These are phyloP conservation scores for Leucophenga montana DNA, from an alignment of 2,888 invertebrate genomes.

Conservation along the genomic window DNA sequence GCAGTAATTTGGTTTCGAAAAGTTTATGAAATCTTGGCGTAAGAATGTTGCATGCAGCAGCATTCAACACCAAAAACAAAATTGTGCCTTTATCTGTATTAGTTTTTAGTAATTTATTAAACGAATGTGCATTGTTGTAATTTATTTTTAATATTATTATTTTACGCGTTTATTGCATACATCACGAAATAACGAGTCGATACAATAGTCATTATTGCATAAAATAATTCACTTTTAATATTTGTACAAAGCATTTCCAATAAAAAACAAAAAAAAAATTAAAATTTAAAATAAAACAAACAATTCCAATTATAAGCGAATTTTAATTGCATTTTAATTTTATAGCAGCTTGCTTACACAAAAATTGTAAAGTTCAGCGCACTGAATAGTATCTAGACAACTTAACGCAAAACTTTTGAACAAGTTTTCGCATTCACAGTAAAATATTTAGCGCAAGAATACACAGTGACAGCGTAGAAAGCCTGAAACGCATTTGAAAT, in stretches of 20 bases:
- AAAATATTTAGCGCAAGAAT: no score
- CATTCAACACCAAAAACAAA: no score
- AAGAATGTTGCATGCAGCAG: conserved; percentile 36
- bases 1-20: conserved; percentile 33
- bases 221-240: background rate
- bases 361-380: no score
- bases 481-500: no score
- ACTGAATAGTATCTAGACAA: no score
- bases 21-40: conserved; percentile 1
- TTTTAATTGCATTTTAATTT: no score
- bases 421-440: no score
- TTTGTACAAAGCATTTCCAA: conserved; percentile 15
- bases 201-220: conserved; percentile 1
- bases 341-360: no score
- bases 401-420: no score
- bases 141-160: conserved; percentile 32
- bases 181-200: background rate
- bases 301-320: no score
- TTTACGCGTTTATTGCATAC: background rate
- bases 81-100: conserved; percentile 67
- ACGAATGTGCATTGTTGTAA: conserved; percentile 45
- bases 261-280: background rate
- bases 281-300: no score
- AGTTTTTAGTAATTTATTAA: conserved; percentile 69
- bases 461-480: no score